Percentiles rank a stretch among this genome's conserved stretches.
Evolutionary conservation across 1,140 invertebrate genomes (phyloP).

Genomic region (Dendroctonus ponderosae): DNA sequence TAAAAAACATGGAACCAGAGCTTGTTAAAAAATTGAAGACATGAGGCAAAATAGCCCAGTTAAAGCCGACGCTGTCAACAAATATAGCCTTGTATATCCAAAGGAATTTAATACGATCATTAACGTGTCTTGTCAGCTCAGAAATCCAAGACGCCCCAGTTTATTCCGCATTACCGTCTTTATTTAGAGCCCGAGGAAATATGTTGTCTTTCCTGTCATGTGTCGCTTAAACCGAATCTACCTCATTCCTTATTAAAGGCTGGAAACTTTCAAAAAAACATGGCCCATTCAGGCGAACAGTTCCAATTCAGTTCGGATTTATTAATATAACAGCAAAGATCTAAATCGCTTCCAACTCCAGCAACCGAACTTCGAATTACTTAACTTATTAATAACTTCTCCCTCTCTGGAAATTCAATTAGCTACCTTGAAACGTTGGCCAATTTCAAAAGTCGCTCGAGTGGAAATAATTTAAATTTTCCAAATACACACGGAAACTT

Average conservation of each 20-base stretch:
- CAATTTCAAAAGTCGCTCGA: slow-evolving; percentile 16
- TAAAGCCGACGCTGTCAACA: slow-evolving; percentile 10
- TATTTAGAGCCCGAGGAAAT: slow-evolving; percentile 21
- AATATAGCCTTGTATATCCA: slow-evolving; percentile 5
- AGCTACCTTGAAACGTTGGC: slow-evolving; percentile 23
- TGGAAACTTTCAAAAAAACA: too few relatives aligned
- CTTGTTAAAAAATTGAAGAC: background rate
- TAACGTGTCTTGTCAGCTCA: slow-evolving; percentile 21
- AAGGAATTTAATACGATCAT: slow-evolving; percentile 16
- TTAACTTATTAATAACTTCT: slow-evolving; percentile 20
- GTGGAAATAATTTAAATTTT: slow-evolving; percentile 28
- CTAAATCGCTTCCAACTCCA: slow-evolving; percentile 3
- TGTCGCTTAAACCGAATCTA: slow-evolving; percentile 15
- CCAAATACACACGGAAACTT: slow-evolving; percentile 27
- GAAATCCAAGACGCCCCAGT: slow-evolving; percentile 10
- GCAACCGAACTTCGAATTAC: slow-evolving; percentile 6
- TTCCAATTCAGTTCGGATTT: too few relatives aligned
- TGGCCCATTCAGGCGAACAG: too few relatives aligned
- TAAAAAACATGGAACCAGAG: too few relatives aligned
- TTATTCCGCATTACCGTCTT: slow-evolving; percentile 21
- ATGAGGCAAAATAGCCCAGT: too few relatives aligned
- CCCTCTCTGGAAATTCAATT: slow-evolving; percentile 20
- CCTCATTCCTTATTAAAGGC: background rate
- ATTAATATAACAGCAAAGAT: slow-evolving; percentile 8
- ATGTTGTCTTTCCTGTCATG: slow-evolving; percentile 19